Evolutionary conservation across 35 echinoderm and acorn worm species (phyloP).

Genomic region (Lytechinus pictus): DNA sequence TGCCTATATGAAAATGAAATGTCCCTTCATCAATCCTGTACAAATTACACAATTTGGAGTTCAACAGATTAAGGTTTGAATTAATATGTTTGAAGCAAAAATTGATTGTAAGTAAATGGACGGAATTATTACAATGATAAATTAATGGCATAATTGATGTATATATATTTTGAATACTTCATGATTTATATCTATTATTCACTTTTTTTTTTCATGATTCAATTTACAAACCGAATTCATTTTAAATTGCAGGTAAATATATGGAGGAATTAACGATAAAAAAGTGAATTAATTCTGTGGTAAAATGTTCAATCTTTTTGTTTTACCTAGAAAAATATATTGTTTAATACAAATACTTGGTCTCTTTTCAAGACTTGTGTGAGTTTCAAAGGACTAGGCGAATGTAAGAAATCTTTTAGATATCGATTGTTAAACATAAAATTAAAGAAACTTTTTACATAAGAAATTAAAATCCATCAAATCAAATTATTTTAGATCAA

Average conservation of each 20-base stretch:
- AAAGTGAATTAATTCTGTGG: neutral
- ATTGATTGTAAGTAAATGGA: neutral
- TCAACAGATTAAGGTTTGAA: neutral
- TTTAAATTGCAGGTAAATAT: neutral
- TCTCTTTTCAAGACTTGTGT: too few relatives aligned
- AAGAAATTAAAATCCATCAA: too few relatives aligned
- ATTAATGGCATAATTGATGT: neutral
- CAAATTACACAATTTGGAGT: too few relatives aligned
- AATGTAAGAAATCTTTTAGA: too few relatives aligned
- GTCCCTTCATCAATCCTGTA: too few relatives aligned
- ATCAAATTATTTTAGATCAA: too few relatives aligned
- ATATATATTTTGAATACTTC: neutral
- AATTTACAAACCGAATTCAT: neutral
- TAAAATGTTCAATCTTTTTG: neutral
- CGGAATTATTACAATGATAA: neutral
- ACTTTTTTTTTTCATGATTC: neutral
- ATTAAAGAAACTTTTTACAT: too few relatives aligned
- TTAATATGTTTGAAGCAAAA: neutral
- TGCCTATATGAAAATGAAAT: too few relatives aligned
- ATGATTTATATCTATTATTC: neutral
- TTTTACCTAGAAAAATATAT: too few relatives aligned
- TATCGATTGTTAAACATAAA: too few relatives aligned
- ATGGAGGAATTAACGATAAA: neutral
- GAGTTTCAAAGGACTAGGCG: too few relatives aligned
- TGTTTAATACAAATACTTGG: too few relatives aligned